phyloP scores from a whole-genome alignment of 2,113 vertebrate species.

The Scopus umbretta region DNA sequence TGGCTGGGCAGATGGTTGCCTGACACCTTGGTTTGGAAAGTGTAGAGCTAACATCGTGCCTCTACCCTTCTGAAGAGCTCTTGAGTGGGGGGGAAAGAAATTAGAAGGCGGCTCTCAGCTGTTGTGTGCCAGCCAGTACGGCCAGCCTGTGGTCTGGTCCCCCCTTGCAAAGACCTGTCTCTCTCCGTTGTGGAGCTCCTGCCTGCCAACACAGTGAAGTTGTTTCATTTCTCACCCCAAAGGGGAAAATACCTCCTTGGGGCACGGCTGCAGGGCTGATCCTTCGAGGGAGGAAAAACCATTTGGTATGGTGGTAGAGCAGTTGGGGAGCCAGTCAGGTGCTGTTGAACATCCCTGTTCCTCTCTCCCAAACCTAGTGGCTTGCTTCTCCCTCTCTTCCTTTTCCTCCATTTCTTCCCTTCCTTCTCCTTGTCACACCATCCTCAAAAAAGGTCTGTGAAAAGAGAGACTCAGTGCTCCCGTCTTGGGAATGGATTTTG shows the following conservation, averaged over 20 bases:
- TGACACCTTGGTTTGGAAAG: background rate
- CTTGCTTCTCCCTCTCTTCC: background rate
- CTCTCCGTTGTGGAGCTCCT: background rate
- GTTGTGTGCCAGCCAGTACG: accelerated
- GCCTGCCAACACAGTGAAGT: background rate
- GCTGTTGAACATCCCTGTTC: background rate
- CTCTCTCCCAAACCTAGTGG: background rate
- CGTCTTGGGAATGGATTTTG: background rate
- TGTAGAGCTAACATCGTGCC: too few relatives aligned
- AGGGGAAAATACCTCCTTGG: background rate
- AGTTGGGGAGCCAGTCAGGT: background rate
- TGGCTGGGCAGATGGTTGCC: background rate
- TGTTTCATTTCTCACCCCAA: background rate
- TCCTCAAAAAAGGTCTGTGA: background rate
- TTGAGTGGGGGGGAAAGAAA: background rate
- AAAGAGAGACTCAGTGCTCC: background rate
- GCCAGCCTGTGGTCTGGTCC: background rate
- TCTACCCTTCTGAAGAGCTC: background rate
- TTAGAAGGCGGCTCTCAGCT: background rate
- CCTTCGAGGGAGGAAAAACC: background rate
- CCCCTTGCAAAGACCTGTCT: accelerated
- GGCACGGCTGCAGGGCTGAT: background rate
- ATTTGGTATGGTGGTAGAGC: background rate
- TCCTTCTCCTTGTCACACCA: background rate
- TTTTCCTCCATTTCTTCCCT: background rate